Conservation (phyloP, 2,113 vertebrate genomes). For the Acrocephalus arundinaceus region DNA sequence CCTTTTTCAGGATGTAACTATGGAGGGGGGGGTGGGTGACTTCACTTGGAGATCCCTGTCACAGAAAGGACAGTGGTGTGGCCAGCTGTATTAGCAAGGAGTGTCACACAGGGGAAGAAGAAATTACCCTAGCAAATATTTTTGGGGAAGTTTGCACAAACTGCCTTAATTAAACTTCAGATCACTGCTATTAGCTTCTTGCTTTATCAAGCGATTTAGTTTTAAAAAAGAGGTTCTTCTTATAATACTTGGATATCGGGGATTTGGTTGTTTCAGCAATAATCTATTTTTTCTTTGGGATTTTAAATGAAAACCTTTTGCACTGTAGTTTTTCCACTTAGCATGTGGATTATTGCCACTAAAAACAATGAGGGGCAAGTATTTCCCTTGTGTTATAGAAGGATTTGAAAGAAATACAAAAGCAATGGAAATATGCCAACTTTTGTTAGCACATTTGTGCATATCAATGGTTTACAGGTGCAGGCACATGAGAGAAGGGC, state of each 20-base stretch:
- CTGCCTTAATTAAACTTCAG: neutral
- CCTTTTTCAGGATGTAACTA: neutral
- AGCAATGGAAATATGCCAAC: neutral
- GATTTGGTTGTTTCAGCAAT: neutral
- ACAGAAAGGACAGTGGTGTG: neutral
- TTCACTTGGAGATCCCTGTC: neutral
- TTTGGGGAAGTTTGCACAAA: neutral
- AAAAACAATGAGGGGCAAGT: neutral
- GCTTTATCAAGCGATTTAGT: neutral
- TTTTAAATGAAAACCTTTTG: conserved; percentile 17
- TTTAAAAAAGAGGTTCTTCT: neutral
- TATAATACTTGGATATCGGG: neutral
- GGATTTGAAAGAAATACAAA: neutral
- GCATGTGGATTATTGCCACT: conserved; percentile 16
- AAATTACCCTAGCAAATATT: neutral
- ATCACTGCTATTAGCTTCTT: neutral
- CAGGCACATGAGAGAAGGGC: neutral
- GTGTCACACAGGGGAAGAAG: neutral
- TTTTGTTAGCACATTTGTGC: neutral
- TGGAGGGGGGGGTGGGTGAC: neutral
- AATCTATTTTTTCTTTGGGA: neutral
- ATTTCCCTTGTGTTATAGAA: neutral
- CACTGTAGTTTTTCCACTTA: neutral
- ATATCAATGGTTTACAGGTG: neutral
- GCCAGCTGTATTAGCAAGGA: neutral